Base-by-base conservation (phyloP, 2,797 vertebrate genomes). In the Rhinatrema bivittatum region DNA sequence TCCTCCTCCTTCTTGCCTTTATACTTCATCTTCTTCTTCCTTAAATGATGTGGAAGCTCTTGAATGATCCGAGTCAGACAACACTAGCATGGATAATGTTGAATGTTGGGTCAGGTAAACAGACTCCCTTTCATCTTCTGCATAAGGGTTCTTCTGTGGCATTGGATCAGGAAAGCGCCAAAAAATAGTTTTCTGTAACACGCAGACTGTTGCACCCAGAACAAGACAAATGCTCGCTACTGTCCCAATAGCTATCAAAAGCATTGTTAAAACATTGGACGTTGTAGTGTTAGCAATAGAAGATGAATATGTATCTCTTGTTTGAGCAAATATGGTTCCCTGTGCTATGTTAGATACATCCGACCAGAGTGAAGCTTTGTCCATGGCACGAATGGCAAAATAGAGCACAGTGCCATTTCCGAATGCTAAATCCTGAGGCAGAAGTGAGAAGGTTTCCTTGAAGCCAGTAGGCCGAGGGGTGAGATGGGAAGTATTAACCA, bases 261-360 rank as follows among this genome's bases (percentile, higher is more conserved):
- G n/a, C 16, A 43, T 20, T 5, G 19, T 33, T 53, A 20, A 61
- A 21, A 37, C 3, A 4, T 23, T 54, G n/a, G 15, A 10, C 41
- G 54, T 49, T 28, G 9, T 18, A 39, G 20, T 29, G 16, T 27
- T 5, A 9, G 19, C 16, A 19, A 54, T 15, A 4, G 18, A 25
- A 27, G 12, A 20, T 13, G 24, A 20, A 22, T 13, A 25, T 12
- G 18, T 10, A 36, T 45, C 43, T 25, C 29, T 36, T 12, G 5
- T 15, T 6, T 42, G 42, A 9, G 43, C 10, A 29, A 58, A 36
- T 19, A 60, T 46, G 30, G 58, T 49, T 4, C 41, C 42, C 25
- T 60, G 65, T 20, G 39, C 77, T 47, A 76, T 51, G 16, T 80
- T 81, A n/a, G 79, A 83, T n/a, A 77, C 12, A 26, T 54, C 48